Percentiles rank a stretch among this genome's conserved stretches.
phyloP scores from a whole-genome alignment of 1,140 invertebrate genomes.

The Pachyrhynchus sulphureomaculatus region DNA sequence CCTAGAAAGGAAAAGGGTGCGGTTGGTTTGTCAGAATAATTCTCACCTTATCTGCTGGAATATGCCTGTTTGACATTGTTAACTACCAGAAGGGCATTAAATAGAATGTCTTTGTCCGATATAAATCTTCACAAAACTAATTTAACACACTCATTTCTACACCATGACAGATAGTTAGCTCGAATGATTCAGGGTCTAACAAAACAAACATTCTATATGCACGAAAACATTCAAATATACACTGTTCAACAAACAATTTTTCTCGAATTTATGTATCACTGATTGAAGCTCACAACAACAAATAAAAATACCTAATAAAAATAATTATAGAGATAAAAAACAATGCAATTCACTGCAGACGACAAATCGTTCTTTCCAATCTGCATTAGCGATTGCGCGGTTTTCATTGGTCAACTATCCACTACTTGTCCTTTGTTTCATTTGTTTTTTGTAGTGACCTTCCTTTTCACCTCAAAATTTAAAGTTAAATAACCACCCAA shows the following conservation, averaged over 20 bases:
- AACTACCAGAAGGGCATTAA: conserved; percentile 30
- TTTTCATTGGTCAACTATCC: conserved; percentile 1
- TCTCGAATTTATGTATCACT: background rate
- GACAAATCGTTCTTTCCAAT: conserved; percentile 26
- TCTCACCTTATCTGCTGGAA: conserved; percentile 37
- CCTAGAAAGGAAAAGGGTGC: conserved; percentile 34
- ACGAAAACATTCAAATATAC: background rate
- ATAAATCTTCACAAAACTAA: conserved; percentile 19
- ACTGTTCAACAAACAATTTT: background rate
- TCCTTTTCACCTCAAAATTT: no score
- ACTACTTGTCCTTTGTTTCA: conserved; percentile 6
- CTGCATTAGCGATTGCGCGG: conserved; percentile 20
- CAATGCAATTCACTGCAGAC: conserved; percentile 30
- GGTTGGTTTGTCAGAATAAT: conserved; percentile 17
- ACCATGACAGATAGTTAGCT: conserved; percentile 25
- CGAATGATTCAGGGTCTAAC: conserved; percentile 26
- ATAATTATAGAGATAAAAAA: conserved; percentile 4
- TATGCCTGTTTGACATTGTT: conserved; percentile 35
- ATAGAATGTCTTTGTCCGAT: conserved; percentile 11
- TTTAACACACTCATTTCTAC: conserved; percentile 30
- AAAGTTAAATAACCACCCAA: no score
- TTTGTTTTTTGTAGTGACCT: conserved; percentile 13
- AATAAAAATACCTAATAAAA: background rate
- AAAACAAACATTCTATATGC: conserved; percentile 26
- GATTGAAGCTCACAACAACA: background rate